Base-by-base conservation (phyloP, 2,113 vertebrate species). In the Plecotus auritus region DNA sequence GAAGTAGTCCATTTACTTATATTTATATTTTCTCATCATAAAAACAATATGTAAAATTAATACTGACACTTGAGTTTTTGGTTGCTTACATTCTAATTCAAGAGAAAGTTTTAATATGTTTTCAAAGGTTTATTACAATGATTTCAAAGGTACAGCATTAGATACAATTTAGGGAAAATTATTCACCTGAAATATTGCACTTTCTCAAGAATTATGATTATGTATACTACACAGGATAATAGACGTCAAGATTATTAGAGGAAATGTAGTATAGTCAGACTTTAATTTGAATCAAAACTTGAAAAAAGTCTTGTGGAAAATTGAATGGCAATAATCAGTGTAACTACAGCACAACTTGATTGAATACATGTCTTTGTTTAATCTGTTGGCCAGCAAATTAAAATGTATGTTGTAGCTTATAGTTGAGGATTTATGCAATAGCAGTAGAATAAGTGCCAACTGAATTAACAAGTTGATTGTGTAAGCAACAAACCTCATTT, bases 381-480 rank as follows among this genome's bases (percentile, higher is more conserved):
- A 90, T 35, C 49, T 92, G 80, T 93, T 95, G 94, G n/a, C 64
- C 84, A 92, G 40, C 14, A 97, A 94, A 94, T 96, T 85, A 94
- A 90, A 66, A 97, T 93, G 45, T 91, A 54, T 66, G 70, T 74
- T 47, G 67, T 80, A 91, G 82, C 12, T 70, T 96, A 72, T 66
- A 85, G 61, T 26, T 96, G 70, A 94, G 82, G 37, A 96, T 96
- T 96, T 96, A 91, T 94, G 73, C 13, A 67, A 9, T 51, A 73
- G 20, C 54, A 74, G 67, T 90, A 80, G 23, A 86, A 76, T 76
- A 94, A 78, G 35, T 93, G 72, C 56, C 96, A 95, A 45, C 5
- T 26, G 23, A 97, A 96, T 97, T 96, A 97, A 95, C 73, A 90
- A 90, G 85, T 72, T 95, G 86, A 96, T 92, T 95, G 45, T 93